These are phyloP conservation scores for Akabosia matsudoensis DNA, from an alignment of 1,140 invertebrate genomes.

Conservation along the genomic window DNA sequence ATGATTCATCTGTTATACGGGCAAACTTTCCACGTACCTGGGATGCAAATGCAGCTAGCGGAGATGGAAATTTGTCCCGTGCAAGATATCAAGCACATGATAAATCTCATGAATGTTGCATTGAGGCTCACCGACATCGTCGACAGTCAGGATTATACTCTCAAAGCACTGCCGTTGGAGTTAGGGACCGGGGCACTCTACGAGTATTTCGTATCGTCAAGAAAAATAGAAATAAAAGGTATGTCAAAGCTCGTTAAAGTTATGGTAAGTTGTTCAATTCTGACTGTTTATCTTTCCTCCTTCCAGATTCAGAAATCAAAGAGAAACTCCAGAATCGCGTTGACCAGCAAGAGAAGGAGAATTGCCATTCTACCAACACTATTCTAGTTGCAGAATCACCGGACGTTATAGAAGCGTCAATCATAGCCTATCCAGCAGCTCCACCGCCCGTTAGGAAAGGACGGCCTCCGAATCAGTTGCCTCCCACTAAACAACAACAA, in stretches of 20 bases:
- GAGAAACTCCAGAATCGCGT: neutral
- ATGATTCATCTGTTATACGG: neutral
- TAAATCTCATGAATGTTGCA: neutral
- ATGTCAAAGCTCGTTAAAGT: neutral
- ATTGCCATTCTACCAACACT: no score
- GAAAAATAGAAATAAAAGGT: neutral
- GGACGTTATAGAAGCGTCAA: neutral
- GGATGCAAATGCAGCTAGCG: neutral
- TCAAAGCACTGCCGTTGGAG: neutral
- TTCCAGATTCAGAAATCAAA: neutral
- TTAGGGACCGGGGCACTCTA: neutral
- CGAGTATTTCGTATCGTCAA: slow-evolving; percentile 1
- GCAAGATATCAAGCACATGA: neutral
- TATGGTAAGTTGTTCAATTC: no score
- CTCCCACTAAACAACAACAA: neutral
- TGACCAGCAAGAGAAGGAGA: slow-evolving; percentile 9
- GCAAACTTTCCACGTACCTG: neutral
- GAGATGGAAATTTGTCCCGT: slow-evolving; percentile 12
- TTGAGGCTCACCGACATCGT: neutral
- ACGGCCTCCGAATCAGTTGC: neutral
- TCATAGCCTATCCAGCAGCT: neutral
- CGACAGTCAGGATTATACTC: neutral
- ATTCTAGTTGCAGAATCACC: neutral
- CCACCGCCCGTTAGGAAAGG: neutral
- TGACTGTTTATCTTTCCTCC: no score